Percentiles rank a stretch among this genome's conserved stretches.
Conservation (phyloP, 2,113 vertebrate genomes). For the Chamaea fasciata region DNA sequence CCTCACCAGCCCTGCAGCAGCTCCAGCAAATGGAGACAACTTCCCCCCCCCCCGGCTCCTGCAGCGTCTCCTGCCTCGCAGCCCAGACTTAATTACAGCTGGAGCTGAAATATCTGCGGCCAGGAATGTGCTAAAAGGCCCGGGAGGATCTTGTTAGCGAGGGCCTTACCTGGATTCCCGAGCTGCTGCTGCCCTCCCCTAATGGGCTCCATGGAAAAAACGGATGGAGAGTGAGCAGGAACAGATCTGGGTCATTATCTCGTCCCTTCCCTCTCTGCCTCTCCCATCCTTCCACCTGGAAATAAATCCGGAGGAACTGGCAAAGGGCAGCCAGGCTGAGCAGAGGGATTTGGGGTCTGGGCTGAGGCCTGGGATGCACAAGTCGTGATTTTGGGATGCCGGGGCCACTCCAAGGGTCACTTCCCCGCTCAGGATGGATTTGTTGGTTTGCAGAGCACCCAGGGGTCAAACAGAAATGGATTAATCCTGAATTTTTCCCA, state of each 20-base stretch:
- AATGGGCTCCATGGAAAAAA: background rate
- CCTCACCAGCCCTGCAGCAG: background rate
- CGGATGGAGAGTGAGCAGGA: background rate
- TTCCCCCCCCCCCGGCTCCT: background rate
- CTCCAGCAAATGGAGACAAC: background rate
- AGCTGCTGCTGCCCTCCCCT: background rate
- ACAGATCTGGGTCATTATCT: background rate
- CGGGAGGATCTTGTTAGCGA: slow-evolving; percentile 15
- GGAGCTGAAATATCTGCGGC: slow-evolving; percentile 10
- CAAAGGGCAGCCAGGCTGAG: background rate
- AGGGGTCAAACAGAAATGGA: background rate
- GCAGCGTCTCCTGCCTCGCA: background rate
- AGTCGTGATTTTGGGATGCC: background rate
- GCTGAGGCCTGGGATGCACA: background rate
- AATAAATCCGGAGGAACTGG: fast-evolving
- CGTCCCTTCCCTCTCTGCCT: background rate
- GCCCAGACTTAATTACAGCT: slow-evolving; percentile 51
- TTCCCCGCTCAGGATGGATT: background rate
- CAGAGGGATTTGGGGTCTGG: background rate
- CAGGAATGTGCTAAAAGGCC: slow-evolving; percentile 33
- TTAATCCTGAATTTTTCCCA: background rate
- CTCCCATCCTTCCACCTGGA: background rate
- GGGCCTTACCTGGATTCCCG: background rate
- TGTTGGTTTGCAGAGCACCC: background rate
- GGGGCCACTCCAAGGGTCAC: background rate